phyloP scores from a whole-genome alignment of 2,797 vertebrate species.

The Pangasius krempfi region DNA sequence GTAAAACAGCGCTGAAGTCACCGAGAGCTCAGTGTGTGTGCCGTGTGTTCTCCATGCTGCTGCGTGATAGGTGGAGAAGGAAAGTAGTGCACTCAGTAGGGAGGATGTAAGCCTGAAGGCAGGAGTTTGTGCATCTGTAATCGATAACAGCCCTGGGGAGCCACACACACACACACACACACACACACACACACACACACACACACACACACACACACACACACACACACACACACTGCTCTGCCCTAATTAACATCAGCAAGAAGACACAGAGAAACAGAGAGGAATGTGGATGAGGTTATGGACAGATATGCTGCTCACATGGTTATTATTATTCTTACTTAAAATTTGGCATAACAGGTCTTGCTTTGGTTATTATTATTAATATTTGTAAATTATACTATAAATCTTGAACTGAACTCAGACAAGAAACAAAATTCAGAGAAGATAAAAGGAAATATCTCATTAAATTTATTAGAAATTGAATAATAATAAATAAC shows the following conservation, averaged over 20 bases:
- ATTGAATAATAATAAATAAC: neutral
- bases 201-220: slow-evolving; percentile 31
- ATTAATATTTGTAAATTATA: neutral
- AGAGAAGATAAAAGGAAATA: neutral
- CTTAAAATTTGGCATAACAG: neutral
- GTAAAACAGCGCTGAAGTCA: slow-evolving; percentile 20
- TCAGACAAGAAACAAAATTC: no score
- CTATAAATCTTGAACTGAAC: neutral
- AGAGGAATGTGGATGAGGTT: neutral
- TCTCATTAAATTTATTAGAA: no score
- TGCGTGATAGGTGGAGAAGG: slow-evolving; percentile 68
- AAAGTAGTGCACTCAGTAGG: slow-evolving; percentile 65
- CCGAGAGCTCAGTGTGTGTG: slow-evolving; percentile 11
- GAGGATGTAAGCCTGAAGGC: slow-evolving; percentile 52
- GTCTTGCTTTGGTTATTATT: neutral
- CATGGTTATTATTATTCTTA: neutral
- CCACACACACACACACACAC: slow-evolving; percentile 25
- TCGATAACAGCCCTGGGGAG: slow-evolving; percentile 39
- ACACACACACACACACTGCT: slow-evolving; percentile 27
- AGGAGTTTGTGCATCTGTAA: slow-evolving; percentile 40
- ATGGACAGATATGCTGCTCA: neutral
- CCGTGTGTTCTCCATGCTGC: neutral
- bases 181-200: slow-evolving; percentile 30
- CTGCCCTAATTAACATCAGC: slow-evolving; percentile 33
- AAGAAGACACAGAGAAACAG: neutral